Base-by-base conservation (phyloP, 2,888 invertebrate genomes). In the Gasteruption jaculator region DNA sequence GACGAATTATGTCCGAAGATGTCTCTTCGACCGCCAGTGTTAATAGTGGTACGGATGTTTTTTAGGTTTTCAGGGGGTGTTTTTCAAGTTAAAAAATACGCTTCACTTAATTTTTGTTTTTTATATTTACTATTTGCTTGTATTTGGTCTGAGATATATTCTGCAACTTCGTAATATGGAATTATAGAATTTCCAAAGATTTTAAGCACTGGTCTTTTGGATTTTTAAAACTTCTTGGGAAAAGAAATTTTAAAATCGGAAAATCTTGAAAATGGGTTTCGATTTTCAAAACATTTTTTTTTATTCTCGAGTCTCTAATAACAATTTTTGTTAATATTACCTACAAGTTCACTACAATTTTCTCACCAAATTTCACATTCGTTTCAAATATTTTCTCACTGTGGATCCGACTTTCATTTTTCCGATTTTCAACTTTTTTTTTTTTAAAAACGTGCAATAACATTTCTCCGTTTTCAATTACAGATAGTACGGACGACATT, bases 401-500 rank as follows among this genome's bases (percentile, higher is more conserved):
- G n/a, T n/a, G n/a, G n/a, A n/a, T n/a, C n/a, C n/a, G 7, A 11
- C 4, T 38, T 16, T 26, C 19, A 29, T 18, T 14, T 16, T 12
- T 38, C n/a, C 16, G 26, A 19, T 33, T 33, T 14, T 40, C 15
- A n/a, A 3, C 25, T 3, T 21, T 35, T 27, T 29, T 10, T 20
- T 16, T 8, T n/a, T 36, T 24, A 24, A n/a, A 1, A 25, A 29
- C 21, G 12, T 19, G 8, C 24, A 7, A 26, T 18, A 32, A 12
- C 11, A 37, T 26, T 1, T 24, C 34, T 24, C 5, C 5, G 26
- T 37, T 7, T 34, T n/a, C n/a, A n/a, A 22, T 53, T 52, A 6
- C 37, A 65, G 92, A 92, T 73, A 82, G 82, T 22, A 85, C 88
- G 0, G 94, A 95, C 61, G 93, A 95, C 63, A 96, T 96, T 63